Conservation (phyloP, 2,797 vertebrate genomes). For the Muraenolepis orangiensis region DNA sequence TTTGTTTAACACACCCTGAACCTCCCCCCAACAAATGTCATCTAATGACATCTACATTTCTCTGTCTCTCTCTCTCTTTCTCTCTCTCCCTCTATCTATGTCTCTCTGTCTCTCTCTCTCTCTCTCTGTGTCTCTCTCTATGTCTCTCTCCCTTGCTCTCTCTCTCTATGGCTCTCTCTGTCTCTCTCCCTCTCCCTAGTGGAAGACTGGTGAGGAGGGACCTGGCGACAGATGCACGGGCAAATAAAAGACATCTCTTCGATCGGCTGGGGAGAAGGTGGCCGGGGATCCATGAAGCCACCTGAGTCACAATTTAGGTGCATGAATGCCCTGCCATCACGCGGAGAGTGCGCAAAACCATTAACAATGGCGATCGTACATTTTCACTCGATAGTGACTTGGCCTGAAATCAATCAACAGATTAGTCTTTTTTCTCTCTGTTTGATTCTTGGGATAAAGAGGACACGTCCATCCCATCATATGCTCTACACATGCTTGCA, state of each 20-base stretch:
- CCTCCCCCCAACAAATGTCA: neutral
- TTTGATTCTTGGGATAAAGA: no score
- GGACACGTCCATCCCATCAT: no score
- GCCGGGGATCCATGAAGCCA: neutral
- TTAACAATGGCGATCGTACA: no score
- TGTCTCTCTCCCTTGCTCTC: neutral
- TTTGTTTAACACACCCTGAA: no score
- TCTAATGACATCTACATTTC: neutral
- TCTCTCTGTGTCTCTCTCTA: neutral
- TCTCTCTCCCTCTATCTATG: neutral
- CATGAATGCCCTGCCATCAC: no score
- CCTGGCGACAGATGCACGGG: neutral
- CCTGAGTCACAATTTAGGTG: no score
- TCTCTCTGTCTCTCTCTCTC: neutral
- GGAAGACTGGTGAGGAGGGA: neutral
- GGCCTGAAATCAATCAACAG: no score
- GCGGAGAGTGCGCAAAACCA: no score
- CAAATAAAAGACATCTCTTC: conserved; percentile 14
- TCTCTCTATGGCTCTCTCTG: neutral
- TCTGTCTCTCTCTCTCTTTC: neutral
- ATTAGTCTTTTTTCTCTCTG: no score
- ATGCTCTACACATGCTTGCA: no score
- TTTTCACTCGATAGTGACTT: no score
- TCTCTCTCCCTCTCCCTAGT: neutral
- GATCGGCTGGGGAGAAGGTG: neutral